A percentile compares a stretch with the other conserved stretches of the same genome.
These are phyloP conservation scores for Caenorhabditis remanei DNA, from an alignment of 1,140 invertebrate species.

Conservation along the genomic window DNA sequence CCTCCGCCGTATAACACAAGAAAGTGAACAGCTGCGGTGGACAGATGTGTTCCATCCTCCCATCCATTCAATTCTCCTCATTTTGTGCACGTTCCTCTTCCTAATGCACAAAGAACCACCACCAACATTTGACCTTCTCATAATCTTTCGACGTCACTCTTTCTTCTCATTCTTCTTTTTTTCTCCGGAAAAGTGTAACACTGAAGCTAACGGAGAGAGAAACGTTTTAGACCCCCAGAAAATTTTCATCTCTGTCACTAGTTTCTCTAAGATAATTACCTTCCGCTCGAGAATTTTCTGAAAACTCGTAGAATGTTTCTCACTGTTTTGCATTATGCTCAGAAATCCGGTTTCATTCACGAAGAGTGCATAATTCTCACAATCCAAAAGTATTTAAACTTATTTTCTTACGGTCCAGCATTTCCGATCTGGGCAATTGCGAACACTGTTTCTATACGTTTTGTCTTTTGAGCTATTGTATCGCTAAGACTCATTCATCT, in stretches of 20 bases:
- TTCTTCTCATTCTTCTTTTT: slow-evolving; percentile 19
- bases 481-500: not conserved
- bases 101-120: slow-evolving; percentile 47
- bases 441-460: too few species aligned
- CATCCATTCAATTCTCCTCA: not conserved
- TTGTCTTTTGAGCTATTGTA: too few species aligned
- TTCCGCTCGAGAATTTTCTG: slow-evolving; percentile 1
- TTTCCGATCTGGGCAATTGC: too few species aligned
- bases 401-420: too few species aligned
- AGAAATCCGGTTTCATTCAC: too few species aligned
- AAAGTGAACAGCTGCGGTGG: slow-evolving; percentile 11
- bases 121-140: slow-evolving; percentile 38
- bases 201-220: not conserved
- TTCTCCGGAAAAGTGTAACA: not conserved
- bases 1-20: too few species aligned
- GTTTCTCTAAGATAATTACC: slow-evolving; percentile 37
- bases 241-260: not conserved
- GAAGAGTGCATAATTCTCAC: too few species aligned
- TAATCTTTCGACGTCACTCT: slow-evolving; percentile 15
- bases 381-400: too few species aligned
- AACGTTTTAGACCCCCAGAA: not conserved
- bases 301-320: not conserved
- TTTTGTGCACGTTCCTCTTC: slow-evolving; percentile 30
- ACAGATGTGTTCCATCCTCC: not conserved
- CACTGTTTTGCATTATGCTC: too few species aligned